Conservation (phyloP, 2,797 vertebrate species). For the Hypotaenidia philippensis region DNA sequence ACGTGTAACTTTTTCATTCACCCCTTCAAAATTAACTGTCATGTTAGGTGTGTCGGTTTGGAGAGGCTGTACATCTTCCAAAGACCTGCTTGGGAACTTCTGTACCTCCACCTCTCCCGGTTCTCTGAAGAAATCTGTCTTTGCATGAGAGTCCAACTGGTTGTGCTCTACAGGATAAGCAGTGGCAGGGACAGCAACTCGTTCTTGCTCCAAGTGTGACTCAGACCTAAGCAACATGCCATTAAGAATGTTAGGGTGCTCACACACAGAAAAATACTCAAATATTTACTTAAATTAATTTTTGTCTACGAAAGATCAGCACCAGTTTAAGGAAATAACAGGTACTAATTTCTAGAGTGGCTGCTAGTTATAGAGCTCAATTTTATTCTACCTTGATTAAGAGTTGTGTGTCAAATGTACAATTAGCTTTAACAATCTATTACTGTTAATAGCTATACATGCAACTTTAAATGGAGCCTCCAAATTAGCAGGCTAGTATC, state of each 20-base stretch:
- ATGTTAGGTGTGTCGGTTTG: slow-evolving; percentile 78
- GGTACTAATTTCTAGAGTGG: not conserved
- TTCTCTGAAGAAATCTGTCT: slow-evolving; percentile 90
- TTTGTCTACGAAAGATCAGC: not conserved
- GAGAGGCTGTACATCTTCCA: slow-evolving; percentile 85
- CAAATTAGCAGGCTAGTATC: not conserved
- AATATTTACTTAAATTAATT: not conserved
- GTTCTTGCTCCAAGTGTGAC: slow-evolving; percentile 87
- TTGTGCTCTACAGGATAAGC: slow-evolving; percentile 83
- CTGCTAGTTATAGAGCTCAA: not conserved
- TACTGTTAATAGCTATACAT: not conserved
- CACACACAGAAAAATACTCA: not conserved
- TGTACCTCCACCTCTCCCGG: slow-evolving; percentile 84
- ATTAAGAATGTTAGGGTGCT: not conserved
- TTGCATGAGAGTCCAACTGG: slow-evolving; percentile 86
- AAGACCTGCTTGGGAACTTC: slow-evolving; percentile 83
- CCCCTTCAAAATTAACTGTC: slow-evolving; percentile 82
- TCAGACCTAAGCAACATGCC: slow-evolving; percentile 84
- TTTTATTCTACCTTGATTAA: not conserved
- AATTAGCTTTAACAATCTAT: not conserved
- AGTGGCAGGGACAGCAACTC: slow-evolving; percentile 81
- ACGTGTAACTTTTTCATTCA: slow-evolving; percentile 81
- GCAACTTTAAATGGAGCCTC: not conserved
- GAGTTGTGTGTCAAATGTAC: not conserved
- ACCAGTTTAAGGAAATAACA: not conserved